Conservation (phyloP, 2,888 invertebrate species). For the Sinelater perroti region DNA sequence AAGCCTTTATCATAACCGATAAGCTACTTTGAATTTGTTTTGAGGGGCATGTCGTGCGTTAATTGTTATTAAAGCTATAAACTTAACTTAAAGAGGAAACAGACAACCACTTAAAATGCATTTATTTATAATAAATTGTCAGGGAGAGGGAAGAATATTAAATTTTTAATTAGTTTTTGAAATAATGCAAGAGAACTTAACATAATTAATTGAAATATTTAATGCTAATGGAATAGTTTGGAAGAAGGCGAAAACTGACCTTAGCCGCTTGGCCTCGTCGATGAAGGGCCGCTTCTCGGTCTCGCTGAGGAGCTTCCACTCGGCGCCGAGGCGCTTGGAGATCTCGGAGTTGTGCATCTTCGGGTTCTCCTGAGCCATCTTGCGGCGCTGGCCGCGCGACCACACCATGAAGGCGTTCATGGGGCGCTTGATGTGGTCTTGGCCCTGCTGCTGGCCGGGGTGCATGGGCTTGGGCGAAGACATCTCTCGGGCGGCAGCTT, state of each 20-base stretch:
- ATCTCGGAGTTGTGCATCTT: slow-evolving; percentile 96
- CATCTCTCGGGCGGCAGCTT: slow-evolving; percentile 32
- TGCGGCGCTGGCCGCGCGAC: slow-evolving; percentile 86
- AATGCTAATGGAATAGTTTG: no score
- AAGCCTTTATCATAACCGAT: no score
- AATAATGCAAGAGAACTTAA: no score
- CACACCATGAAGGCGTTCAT: slow-evolving; percentile 91
- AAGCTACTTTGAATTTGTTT: no score
- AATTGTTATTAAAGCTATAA: no score
- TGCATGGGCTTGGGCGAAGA: slow-evolving; percentile 48
- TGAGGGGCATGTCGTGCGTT: no score
- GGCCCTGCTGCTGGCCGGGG: slow-evolving; percentile 59
- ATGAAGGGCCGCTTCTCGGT: slow-evolving; percentile 89
- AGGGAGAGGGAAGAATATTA: no score
- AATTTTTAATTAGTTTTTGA: no score
- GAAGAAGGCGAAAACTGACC: slow-evolving; percentile 70
- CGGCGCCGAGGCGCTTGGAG: slow-evolving; percentile 84
- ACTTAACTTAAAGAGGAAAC: no score
- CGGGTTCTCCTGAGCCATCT: slow-evolving; percentile 94
- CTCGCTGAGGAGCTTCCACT: slow-evolving; percentile 89
- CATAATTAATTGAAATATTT: no score
- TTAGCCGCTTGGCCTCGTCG: slow-evolving; percentile 87
- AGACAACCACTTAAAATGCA: no score
- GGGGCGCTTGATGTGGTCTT: slow-evolving; percentile 77
- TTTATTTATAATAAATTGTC: no score